These are phyloP conservation scores for Climacteris rufus DNA, from an alignment of 2,113 vertebrate genomes.

Conservation along the genomic window DNA sequence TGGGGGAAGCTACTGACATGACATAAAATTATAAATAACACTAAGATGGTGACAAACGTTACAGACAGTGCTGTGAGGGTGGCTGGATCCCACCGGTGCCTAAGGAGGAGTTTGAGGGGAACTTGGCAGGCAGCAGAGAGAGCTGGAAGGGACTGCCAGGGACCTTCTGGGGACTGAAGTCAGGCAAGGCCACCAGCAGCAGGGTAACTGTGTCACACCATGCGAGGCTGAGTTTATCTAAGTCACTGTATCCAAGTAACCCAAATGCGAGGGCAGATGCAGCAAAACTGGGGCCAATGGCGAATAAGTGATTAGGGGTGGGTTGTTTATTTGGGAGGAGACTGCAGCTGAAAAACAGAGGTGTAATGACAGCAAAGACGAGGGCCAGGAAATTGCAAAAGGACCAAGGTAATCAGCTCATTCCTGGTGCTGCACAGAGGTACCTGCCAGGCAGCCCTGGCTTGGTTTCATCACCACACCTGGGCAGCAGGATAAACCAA, in stretches of 20 bases:
- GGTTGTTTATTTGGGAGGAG: background rate
- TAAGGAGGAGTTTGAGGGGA: background rate
- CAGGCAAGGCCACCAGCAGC: background rate
- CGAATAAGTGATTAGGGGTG: background rate
- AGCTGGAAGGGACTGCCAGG: background rate
- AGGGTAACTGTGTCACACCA: background rate
- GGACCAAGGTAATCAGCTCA: too few species aligned
- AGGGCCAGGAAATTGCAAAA: background rate
- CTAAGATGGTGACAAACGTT: background rate
- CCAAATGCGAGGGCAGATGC: background rate
- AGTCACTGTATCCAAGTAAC: background rate
- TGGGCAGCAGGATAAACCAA: background rate
- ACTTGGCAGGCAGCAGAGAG: background rate
- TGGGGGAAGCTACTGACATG: background rate
- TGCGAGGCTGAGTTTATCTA: background rate
- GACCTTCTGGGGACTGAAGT: background rate
- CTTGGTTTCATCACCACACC: background rate
- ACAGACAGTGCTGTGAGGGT: background rate
- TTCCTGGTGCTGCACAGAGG: background rate
- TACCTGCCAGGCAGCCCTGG: background rate
- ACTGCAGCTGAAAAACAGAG: background rate
- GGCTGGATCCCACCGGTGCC: background rate
- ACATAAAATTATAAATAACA: background rate
- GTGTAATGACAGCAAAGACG: background rate
- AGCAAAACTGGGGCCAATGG: background rate